Evolutionary conservation across 2,888 invertebrate species (phyloP).

Genomic region (Yponomeuta cagnagella): DNA sequence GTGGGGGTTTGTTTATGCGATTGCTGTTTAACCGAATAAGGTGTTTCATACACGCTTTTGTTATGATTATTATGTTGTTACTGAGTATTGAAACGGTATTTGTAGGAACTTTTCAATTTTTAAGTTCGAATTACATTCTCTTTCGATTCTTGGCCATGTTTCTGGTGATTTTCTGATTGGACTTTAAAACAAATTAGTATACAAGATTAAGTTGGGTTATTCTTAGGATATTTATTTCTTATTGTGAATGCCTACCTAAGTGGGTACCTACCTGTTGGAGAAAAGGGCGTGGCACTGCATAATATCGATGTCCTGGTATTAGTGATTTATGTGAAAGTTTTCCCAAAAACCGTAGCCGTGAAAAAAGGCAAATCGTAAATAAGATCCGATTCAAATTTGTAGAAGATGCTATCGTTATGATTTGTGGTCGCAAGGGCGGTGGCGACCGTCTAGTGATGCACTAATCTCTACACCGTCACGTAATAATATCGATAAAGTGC

Average conservation of each 20-base stretch:
- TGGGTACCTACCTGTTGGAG: background rate
- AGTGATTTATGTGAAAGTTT: conserved; percentile 70
- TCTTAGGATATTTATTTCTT: too few species aligned
- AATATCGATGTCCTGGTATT: conserved; percentile 65
- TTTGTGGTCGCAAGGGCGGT: conserved; percentile 73
- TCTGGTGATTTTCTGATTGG: background rate
- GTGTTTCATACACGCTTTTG: conserved; percentile 70
- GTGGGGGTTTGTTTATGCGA: conserved; percentile 76
- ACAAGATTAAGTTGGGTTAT: background rate
- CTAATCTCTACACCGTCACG: conserved; percentile 51
- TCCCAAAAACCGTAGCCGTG: conserved; percentile 71
- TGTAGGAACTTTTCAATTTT: conserved; percentile 46
- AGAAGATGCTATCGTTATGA: conserved; percentile 75
- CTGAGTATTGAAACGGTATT: conserved; percentile 51
- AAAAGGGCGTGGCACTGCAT: conserved; percentile 35
- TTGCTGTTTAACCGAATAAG: conserved; percentile 74
- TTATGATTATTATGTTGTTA: conserved; percentile 73
- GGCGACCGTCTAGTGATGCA: conserved; percentile 70
- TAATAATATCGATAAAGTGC: conserved; percentile 41
- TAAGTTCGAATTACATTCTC: background rate
- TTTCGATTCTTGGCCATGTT: background rate
- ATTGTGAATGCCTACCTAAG: too few species aligned
- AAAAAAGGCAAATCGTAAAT: conserved; percentile 76
- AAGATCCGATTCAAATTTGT: conserved; percentile 78
- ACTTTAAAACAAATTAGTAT: background rate